phyloP scores from a whole-genome alignment of 64 coral and sea anemone species.

The Pachyseris speciosa region DNA sequence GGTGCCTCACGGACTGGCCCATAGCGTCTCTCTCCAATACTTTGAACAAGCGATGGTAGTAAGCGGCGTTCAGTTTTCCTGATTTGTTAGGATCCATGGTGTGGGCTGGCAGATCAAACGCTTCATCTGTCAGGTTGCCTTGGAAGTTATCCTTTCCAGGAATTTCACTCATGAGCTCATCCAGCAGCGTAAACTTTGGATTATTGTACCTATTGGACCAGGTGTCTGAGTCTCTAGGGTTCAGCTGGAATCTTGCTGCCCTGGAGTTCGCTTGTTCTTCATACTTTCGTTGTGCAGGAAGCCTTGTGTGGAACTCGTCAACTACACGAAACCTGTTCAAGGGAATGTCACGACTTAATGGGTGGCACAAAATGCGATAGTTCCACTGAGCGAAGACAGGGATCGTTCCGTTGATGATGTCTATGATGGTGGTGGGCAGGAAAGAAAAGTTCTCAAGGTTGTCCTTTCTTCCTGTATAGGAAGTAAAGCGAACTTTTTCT shows the following conservation, averaged over 20 bases:
- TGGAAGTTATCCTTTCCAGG: slow-evolving; percentile 78
- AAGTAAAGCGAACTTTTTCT: slow-evolving; percentile 87
- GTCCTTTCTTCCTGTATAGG: slow-evolving; percentile 79
- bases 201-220: slow-evolving; percentile 36
- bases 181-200: slow-evolving; percentile 45
- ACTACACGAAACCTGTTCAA: slow-evolving; percentile 71
- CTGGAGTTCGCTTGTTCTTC: slow-evolving; percentile 39
- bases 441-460: slow-evolving; percentile 84
- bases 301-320: slow-evolving; percentile 52
- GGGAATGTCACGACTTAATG: slow-evolving; percentile 53
- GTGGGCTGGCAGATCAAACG: slow-evolving; percentile 54
- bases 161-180: slow-evolving; percentile 74
- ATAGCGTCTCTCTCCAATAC: slow-evolving; percentile 58
- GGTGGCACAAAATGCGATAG: slow-evolving; percentile 82
- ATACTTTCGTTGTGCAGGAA: slow-evolving; percentile 13
- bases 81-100: slow-evolving; percentile 47
- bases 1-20: slow-evolving; percentile 58
- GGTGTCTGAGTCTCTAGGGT: slow-evolving; percentile 58
- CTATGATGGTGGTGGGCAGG: slow-evolving; percentile 76
- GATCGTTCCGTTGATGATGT: slow-evolving; percentile 29
- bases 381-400: slow-evolving; percentile 86
- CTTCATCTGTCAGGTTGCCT: slow-evolving; percentile 59
- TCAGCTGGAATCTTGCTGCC: slow-evolving; percentile 75
- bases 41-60: slow-evolving; percentile 77
- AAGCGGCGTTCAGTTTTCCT: slow-evolving; percentile 54